These are phyloP conservation scores for Pardalotus punctatus DNA, from an alignment of 2,113 vertebrate species.

Conservation along the genomic window DNA sequence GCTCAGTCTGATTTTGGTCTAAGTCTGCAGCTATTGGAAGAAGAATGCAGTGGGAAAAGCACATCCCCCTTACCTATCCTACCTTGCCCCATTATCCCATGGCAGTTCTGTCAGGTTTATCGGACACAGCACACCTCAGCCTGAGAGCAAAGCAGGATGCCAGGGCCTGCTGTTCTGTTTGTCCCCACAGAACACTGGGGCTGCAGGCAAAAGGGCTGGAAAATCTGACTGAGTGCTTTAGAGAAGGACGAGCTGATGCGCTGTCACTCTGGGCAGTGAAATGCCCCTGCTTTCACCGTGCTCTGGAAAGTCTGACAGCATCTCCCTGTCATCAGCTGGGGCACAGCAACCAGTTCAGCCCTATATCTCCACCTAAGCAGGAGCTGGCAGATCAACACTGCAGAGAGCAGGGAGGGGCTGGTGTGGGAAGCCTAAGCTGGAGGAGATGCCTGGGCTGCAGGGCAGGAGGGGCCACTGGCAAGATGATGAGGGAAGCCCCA, in stretches of 20 bases:
- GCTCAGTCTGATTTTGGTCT: background rate
- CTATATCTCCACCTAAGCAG: background rate
- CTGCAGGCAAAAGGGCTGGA: background rate
- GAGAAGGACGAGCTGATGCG: background rate
- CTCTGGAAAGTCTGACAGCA: background rate
- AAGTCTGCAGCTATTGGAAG: background rate
- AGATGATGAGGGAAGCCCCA: background rate
- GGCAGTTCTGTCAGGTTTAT: background rate
- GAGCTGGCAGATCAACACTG: background rate
- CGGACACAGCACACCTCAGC: background rate
- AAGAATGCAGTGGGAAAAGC: background rate
- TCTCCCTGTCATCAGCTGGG: background rate
- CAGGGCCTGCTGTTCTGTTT: background rate
- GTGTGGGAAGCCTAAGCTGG: background rate
- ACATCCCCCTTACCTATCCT: background rate
- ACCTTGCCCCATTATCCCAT: background rate
- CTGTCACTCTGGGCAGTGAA: background rate
- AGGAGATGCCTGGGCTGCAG: rapidly evolving
- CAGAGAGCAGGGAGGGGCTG: background rate
- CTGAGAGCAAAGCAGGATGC: background rate
- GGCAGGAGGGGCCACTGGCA: background rate
- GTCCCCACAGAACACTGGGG: background rate
- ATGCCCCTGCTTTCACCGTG: background rate
- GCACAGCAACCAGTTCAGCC: background rate
- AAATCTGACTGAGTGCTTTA: background rate